Conservation (phyloP, 2,888 invertebrate species). For the Gibbula magus region DNA sequence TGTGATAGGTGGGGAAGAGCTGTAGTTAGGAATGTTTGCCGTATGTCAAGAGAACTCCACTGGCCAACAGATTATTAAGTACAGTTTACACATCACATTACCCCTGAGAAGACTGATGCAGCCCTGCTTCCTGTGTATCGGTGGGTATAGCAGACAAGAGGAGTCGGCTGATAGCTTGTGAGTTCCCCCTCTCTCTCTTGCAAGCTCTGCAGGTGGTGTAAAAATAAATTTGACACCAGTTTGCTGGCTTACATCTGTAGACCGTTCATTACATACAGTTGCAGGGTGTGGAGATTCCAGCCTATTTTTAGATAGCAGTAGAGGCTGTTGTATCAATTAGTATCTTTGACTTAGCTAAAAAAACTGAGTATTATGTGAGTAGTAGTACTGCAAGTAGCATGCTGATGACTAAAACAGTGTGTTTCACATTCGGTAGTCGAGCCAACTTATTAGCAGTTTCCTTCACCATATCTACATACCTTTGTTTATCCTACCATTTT, state of each 20-base stretch:
- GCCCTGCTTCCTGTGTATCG: background rate
- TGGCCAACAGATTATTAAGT: background rate
- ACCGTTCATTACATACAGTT: background rate
- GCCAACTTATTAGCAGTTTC: no score
- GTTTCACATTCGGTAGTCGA: no score
- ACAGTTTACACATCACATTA: background rate
- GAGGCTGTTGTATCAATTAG: background rate
- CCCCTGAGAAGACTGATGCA: background rate
- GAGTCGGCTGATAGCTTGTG: background rate
- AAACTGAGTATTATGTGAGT: no score
- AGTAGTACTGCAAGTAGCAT: no score
- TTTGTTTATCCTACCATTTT: no score
- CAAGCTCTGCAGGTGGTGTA: conserved; percentile 8
- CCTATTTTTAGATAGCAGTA: background rate
- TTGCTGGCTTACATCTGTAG: background rate
- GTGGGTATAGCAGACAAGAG: background rate
- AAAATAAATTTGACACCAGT: conserved; percentile 11
- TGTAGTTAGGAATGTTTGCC: no score
- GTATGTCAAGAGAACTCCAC: background rate
- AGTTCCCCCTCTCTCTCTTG: background rate
- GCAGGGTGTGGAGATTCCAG: background rate
- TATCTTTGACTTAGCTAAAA: no score
- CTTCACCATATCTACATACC: no score
- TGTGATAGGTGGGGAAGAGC: background rate
- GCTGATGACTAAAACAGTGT: no score